These are phyloP conservation scores for Tachina grossa DNA, from an alignment of 2,888 invertebrate species.

Conservation along the genomic window DNA sequence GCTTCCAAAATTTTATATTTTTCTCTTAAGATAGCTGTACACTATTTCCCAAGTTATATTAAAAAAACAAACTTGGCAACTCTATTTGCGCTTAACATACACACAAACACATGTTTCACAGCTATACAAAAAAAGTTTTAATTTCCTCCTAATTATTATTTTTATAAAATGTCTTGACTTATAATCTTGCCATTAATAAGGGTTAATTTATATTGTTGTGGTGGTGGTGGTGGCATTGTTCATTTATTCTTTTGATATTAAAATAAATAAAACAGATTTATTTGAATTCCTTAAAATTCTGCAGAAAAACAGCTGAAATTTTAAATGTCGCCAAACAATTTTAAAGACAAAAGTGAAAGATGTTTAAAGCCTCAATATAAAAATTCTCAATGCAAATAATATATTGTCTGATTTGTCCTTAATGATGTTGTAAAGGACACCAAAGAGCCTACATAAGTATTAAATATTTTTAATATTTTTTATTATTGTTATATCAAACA, in stretches of 20 bases:
- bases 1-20: no score
- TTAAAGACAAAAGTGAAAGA: constrained; percentile 2
- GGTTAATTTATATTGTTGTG: constrained; percentile 58
- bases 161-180: constrained; percentile 36
- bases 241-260: constrained; percentile 40
- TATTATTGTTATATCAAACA: constrained; percentile 8
- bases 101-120: neutral
- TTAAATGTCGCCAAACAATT: constrained; percentile 11
- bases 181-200: constrained; percentile 55
- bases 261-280: constrained; percentile 43
- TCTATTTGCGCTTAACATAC: neutral
- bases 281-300: constrained; percentile 33
- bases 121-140: neutral
- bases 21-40: neutral
- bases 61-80: constrained; percentile 17
- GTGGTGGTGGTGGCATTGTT: constrained; percentile 20
- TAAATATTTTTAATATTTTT: constrained; percentile 40
- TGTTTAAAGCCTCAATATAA: constrained; percentile 10
- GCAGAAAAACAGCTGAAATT: constrained; percentile 49
- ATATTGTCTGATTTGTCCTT: constrained; percentile 38
- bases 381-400: neutral
- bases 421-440: constrained; percentile 18
- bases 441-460: constrained; percentile 14
- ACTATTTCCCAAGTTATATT: neutral
- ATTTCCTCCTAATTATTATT: constrained; percentile 44